Base-by-base conservation (phyloP, 2,888 invertebrate species). In the Ypsolopha sequella region DNA sequence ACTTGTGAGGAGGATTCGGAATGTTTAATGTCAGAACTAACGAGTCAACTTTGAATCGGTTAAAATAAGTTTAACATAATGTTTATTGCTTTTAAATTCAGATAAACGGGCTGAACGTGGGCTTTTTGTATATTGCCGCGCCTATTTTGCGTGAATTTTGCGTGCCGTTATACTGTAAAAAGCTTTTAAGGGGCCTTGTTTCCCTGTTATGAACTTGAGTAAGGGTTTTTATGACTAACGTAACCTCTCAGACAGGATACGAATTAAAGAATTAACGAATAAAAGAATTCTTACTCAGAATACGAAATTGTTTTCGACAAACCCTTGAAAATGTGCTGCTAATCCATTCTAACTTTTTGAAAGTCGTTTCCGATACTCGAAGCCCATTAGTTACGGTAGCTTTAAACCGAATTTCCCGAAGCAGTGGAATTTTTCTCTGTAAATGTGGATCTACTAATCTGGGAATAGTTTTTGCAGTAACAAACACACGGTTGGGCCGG, bases 1-100 rank as follows among this genome's bases (percentile, higher is more conserved):
- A 70, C 71, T 72, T 60, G 69, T 75, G 65, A 65, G 63, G 62
- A 70, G 71, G 70, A 75, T 76, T 74, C 71, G 69, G 72, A 68
- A 71, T 72, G 75, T 73, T 66, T 68, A 74, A 70, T 61, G 63
- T 69, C 64, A 66, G 64, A 60, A 61, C 59, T 66, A 54, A 60
- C 63, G 62, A 64, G 58, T 57, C 50, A 73, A 72, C 66, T 74
- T 72, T 72, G 70, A 68, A 70, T 70, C 70, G 70, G 65, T 60
- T 52, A 49, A n/a, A 53, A 53, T 50, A 10, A 36, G 11, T 50
- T 43, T 35, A 13, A 11, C 13, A 38, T 36, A 36, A 7, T 48
- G 35, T 33, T 45, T n/a, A 43, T 43, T 43, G 43, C 43, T 11
- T 43, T 43, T 43, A 14, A 43, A 43, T 43, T 43, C 43, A 43